A percentile compares a stretch with the other conserved stretches of the same genome.
Evolutionary conservation across 2,888 invertebrate species (phyloP).

Genomic region (Yponomeuta evonymella): DNA sequence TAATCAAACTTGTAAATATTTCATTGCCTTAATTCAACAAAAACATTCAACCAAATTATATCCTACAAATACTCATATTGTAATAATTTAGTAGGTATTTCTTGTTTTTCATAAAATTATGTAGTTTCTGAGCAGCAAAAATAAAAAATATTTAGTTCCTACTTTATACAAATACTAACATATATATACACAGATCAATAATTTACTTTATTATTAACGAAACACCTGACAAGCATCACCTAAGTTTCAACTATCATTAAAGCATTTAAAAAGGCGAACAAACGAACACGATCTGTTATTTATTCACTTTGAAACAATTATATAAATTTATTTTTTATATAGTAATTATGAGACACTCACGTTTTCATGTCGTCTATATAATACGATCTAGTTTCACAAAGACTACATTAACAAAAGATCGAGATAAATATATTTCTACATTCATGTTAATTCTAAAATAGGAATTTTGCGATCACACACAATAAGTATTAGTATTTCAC

Average conservation of each 20-base stretch:
- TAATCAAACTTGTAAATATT: constrained; percentile 6
- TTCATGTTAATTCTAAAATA: constrained; percentile 10
- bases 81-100: neutral
- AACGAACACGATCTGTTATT: constrained; percentile 52
- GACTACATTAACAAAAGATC: neutral
- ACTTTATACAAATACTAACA: constrained; percentile 68
- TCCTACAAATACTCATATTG: neutral
- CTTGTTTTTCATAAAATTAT: constrained; percentile 8
- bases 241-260: constrained; percentile 63
- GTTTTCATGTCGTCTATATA: neutral
- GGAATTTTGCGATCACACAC: neutral
- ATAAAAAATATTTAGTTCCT: constrained; percentile 56
- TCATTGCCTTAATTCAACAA: neutral
- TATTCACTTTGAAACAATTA: neutral
- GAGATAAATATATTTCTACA: neutral
- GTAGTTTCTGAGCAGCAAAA: constrained; percentile 35
- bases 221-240: constrained; percentile 42
- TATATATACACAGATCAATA: constrained; percentile 71
- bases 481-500: neutral
- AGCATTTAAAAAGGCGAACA: constrained; percentile 71
- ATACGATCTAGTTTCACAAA: constrained; percentile 3
- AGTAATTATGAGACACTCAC: neutral
- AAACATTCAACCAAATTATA: neutral
- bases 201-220: constrained; percentile 37
- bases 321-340: neutral